Evolutionary conservation across 2,888 invertebrate genomes (phyloP), one percentile per base, ranked within the genome.

Genomic region (Drosophila parthenogenetica): DNA sequence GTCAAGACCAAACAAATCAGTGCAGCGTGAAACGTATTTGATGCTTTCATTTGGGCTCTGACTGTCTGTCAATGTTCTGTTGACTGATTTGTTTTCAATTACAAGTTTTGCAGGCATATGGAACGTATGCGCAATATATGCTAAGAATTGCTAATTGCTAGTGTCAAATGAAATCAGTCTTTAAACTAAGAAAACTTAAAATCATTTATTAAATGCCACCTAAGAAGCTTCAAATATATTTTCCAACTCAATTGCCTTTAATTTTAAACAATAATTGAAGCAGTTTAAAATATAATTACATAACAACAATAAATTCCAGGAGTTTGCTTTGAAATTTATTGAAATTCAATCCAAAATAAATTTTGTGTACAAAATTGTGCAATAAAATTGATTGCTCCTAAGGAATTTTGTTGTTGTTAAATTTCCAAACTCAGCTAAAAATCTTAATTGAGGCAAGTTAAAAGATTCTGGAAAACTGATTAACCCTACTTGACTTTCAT

Each of bases 51-150:
- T 40, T 46, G 49, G 68, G n/a, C 58, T 32, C 54, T 32, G 32
- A 14, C 43, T 43, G 29, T 19, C 43, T 37, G 45, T 66, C 22
- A 66, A 51, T 58, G 39, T 53, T 51, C 48, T 61, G 71, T 74
- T 79, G 75, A 73, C 69, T 73, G 83, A 82, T 71, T 85, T 80
- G 73, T 63, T 72, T 85, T 82, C 66, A 66, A 73, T 73, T 70
- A 58, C 67, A 49, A 57, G 60, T n/a, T 51, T 51, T 22, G 49
- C 17, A 8, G 25, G 46, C 42, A 63, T 35, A 51, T 51, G 53
- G 42, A 67, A 63, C 69, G 69, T 62, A 69, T 69, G 69, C 73
- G 77, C 69, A 71, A 77, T 77, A 39, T 53, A 40, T 16, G 11
- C 39, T 48, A 14, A 22, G 46, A 14, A 16, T 2, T 46, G 25